phyloP scores from a whole-genome alignment of 1,140 invertebrate genomes.

The Macrosteles quadrilineatus region DNA sequence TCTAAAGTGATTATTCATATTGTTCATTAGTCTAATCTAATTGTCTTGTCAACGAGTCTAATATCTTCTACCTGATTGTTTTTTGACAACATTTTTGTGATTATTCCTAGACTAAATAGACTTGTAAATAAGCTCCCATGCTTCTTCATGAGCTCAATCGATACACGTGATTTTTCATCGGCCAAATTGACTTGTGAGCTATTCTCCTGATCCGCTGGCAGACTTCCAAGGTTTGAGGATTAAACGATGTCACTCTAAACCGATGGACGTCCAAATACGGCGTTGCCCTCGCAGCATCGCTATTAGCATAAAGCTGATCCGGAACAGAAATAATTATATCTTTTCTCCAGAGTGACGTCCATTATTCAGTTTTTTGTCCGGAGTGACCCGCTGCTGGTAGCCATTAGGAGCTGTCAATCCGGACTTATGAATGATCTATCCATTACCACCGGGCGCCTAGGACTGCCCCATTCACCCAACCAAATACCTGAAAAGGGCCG shows the following conservation, averaged over 20 bases:
- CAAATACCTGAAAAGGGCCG: constrained; percentile 14
- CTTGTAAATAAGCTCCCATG: no score
- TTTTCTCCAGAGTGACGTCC: constrained; percentile 17
- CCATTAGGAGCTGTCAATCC: constrained; percentile 19
- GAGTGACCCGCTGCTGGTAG: constrained; percentile 7
- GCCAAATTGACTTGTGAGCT: no score
- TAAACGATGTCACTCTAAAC: constrained; percentile 5
- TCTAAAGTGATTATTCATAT: no score
- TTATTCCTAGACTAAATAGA: no score
- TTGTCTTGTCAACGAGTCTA: no score
- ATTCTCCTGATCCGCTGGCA: constrained; percentile 1
- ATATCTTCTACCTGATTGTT: no score
- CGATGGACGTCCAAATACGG: background rate
- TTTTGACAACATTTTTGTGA: no score
- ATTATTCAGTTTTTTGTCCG: constrained; percentile 25
- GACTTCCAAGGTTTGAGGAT: constrained; percentile 16
- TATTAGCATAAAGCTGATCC: constrained; percentile 19
- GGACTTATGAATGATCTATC: constrained; percentile 24
- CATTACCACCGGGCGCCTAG: no score
- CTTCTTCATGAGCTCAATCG: no score
- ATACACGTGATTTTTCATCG: no score
- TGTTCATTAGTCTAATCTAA: no score
- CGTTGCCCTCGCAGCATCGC: background rate
- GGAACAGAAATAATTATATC: constrained; percentile 26
- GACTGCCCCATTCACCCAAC: background rate